Evolutionary conservation across 2,797 vertebrate species (phyloP).

Genomic region (Urocyon cinereoargenteus): DNA sequence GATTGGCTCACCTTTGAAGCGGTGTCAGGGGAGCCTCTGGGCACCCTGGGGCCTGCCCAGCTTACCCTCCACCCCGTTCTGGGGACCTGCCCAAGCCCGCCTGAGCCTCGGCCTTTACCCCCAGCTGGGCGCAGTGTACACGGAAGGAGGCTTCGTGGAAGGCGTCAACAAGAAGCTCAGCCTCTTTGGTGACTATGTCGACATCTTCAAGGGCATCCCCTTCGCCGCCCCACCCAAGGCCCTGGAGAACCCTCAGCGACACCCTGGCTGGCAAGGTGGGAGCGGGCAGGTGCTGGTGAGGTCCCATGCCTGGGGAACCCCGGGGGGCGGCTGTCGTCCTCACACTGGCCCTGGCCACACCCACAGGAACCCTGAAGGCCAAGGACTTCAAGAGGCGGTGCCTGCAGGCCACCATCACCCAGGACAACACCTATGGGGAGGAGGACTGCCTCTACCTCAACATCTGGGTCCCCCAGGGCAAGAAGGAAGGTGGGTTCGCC

Average conservation of each 20-base stretch:
- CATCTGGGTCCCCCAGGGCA: constrained; percentile 95
- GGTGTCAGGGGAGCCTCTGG: background rate
- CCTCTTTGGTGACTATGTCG: constrained; percentile 87
- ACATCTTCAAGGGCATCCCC: constrained; percentile 95
- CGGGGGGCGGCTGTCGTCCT: fast-evolving
- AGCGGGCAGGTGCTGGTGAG: fast-evolving
- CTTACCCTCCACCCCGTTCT: fast-evolving
- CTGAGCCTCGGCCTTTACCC: fast-evolving
- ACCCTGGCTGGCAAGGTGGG: constrained; percentile 95
- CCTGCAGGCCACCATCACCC: constrained; percentile 90
- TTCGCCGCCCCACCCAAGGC: constrained; percentile 91
- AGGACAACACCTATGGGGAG: constrained; percentile 87
- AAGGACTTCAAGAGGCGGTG: constrained; percentile 89
- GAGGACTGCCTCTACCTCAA: constrained; percentile 98
- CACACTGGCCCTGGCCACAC: fast-evolving
- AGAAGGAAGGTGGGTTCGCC: constrained; percentile 80
- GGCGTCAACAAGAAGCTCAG: constrained; percentile 90
- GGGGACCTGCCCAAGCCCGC: fast-evolving
- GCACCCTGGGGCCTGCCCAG: background rate
- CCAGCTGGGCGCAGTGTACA: constrained; percentile 93
- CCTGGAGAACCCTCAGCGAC: constrained; percentile 92
- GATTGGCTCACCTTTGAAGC: background rate
- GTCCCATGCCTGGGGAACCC: fast-evolving
- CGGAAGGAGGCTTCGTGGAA: constrained; percentile 95
- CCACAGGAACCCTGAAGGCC: constrained; percentile 90